Percentiles rank a stretch among this genome's conserved stretches.
Evolutionary conservation across 2,888 invertebrate species (phyloP).

Genomic region (Mimachlamys varia): DNA sequence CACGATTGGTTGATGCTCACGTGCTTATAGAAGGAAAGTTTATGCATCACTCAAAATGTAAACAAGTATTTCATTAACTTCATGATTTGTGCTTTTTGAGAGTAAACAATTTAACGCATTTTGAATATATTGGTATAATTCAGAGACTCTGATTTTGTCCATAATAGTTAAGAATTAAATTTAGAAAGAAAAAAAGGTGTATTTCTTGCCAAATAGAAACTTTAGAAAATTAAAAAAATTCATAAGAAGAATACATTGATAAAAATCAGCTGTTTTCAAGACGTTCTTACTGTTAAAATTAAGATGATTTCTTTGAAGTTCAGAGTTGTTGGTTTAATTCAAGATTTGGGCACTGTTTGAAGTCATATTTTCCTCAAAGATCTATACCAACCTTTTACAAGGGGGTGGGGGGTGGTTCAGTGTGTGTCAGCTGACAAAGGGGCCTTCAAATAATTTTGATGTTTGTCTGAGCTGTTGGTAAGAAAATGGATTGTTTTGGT

Average conservation of each 20-base stretch:
- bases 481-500: background rate
- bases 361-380: background rate
- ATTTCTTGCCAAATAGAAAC: too few species aligned
- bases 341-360: background rate
- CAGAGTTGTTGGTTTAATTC: background rate
- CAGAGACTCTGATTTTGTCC: too few species aligned
- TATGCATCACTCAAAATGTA: background rate
- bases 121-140: too few species aligned
- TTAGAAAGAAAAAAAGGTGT: too few species aligned
- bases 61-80: slow-evolving; percentile 11
- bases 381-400: too few species aligned
- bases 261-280: too few species aligned
- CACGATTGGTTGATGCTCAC: background rate
- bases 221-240: too few species aligned
- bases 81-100: background rate
- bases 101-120: too few species aligned
- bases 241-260: too few species aligned
- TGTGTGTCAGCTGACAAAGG: background rate
- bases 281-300: background rate
- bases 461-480: background rate
- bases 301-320: background rate
- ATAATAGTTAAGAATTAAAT: too few species aligned
- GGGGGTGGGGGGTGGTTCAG: too few species aligned
- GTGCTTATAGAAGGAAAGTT: background rate
- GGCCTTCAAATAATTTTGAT: background rate